Base-by-base conservation (phyloP, 2,888 invertebrate genomes). In the Polylopha cassiicola region DNA sequence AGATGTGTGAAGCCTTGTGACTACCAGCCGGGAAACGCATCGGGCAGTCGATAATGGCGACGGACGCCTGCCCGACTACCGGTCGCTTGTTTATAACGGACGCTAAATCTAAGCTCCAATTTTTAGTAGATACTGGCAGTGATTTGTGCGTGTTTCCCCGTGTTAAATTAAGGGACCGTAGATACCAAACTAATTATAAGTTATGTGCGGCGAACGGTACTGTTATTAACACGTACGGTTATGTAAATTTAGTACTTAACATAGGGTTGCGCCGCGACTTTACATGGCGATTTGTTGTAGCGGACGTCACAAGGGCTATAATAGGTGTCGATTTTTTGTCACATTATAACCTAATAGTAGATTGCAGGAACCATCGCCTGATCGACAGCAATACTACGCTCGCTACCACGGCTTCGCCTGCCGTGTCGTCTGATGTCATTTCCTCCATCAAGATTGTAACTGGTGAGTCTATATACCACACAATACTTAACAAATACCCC, bases 281-380 rank as follows among this genome's bases (percentile, higher is more conserved):
- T 21, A 29, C 34, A 0, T 64, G 61, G 59, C 39, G 44, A 3
- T 66, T 65, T 42, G 38, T 60, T 0, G 43, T 66, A 5, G 62
- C 60, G 0, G 55, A 62, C 23, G 53, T 61, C 0, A 30, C 51
- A 1, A 50, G 46, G 13, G 55, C 62, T 1, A 63, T 65, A 7
- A 59, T 64, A 14, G 55, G 58, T 4, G 58, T 49, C 3, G 57
- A 61, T 44, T 61, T 66, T 27, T 37, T 63, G n/a, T 17, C 27
- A 1, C 47, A 54, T 24, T 61, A 41, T 29, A 46, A 46, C 3
- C 37, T 65, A 0, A 37, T 65, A 1, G 53, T 58, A 3, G 61
- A 65, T 21, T 4, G 55, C 0, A 33, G 44, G 2, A 43, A 54
- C 15, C 32, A 31, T 1, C 38, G 47, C 1, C 22, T 64, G 1